These are phyloP conservation scores for Neomorphus geoffroyi DNA, from an alignment of 2,797 vertebrate genomes.

Conservation along the genomic window DNA sequence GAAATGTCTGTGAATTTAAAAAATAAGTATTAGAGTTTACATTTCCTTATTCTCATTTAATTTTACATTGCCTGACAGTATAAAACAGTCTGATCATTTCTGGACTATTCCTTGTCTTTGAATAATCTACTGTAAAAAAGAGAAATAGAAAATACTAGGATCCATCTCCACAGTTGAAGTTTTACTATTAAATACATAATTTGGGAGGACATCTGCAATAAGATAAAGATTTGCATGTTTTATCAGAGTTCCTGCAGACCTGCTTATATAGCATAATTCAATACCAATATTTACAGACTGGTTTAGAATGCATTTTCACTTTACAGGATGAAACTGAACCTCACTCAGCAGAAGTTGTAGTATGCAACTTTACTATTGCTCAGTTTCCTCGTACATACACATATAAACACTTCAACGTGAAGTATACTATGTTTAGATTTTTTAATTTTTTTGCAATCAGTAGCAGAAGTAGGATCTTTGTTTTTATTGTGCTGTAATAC, in stretches of 20 bases:
- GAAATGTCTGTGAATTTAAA: background rate
- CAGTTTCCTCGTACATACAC: background rate
- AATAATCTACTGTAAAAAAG: background rate
- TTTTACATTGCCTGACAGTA: background rate
- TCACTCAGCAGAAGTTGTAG: conserved; percentile 4
- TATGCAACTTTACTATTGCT: background rate
- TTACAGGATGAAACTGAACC: conserved; percentile 19
- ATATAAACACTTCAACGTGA: background rate
- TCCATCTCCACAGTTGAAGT: background rate
- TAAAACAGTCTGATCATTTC: background rate
- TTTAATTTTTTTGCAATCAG: conserved; percentile 30
- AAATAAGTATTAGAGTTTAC: background rate
- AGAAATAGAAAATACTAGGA: background rate
- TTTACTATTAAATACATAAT: background rate
- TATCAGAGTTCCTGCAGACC: background rate
- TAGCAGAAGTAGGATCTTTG: conserved; percentile 19
- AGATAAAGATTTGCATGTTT: background rate
- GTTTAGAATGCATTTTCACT: background rate
- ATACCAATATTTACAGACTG: background rate
- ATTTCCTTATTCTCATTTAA: background rate
- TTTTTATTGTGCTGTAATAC: conserved; percentile 39
- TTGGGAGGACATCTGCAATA: background rate
- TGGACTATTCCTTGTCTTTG: background rate
- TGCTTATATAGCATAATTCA: background rate
- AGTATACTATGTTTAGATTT: conserved; percentile 13